Evolutionary conservation across 2,113 vertebrate species (phyloP).

Genomic region (Tupaia chinensis): DNA sequence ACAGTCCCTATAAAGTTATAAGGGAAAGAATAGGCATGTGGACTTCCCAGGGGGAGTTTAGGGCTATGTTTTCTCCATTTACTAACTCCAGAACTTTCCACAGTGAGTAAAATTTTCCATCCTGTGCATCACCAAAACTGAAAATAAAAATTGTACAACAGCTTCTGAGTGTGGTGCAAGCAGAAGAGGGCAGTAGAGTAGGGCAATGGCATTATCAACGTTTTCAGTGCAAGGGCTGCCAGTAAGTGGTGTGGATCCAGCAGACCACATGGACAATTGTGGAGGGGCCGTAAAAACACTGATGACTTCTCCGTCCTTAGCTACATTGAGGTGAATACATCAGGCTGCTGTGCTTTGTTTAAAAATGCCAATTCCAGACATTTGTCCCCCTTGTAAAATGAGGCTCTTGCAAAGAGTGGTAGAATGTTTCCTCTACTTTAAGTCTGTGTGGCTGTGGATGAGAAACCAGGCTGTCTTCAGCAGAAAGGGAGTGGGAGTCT

Average conservation of each 20-base stretch:
- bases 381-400: not conserved
- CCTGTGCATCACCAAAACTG: not conserved
- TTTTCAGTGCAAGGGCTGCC: too few species aligned
- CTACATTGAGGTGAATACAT: not conserved
- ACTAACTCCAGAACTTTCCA: not conserved
- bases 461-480: not conserved
- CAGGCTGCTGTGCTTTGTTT: not conserved
- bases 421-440: not conserved
- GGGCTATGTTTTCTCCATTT: not conserved
- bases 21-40: not conserved
- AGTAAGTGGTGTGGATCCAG: not conserved
- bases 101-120: slow-evolving; percentile 6
- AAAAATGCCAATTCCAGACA: not conserved
- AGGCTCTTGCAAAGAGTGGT: not conserved
- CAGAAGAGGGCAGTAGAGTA: not conserved
- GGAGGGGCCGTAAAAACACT: not conserved
- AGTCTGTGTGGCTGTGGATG: not conserved
- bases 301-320: not conserved
- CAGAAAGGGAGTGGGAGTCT: not conserved
- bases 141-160: not conserved
- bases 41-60: not conserved
- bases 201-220: too few species aligned
- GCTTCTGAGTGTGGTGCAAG: not conserved
- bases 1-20: not conserved
- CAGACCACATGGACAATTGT: not conserved